A percentile compares a stretch with the other conserved stretches of the same genome.
These are phyloP conservation scores for Phrynosoma blainvillii DNA, from an alignment of 2,113 vertebrate species.

Conservation along the genomic window DNA sequence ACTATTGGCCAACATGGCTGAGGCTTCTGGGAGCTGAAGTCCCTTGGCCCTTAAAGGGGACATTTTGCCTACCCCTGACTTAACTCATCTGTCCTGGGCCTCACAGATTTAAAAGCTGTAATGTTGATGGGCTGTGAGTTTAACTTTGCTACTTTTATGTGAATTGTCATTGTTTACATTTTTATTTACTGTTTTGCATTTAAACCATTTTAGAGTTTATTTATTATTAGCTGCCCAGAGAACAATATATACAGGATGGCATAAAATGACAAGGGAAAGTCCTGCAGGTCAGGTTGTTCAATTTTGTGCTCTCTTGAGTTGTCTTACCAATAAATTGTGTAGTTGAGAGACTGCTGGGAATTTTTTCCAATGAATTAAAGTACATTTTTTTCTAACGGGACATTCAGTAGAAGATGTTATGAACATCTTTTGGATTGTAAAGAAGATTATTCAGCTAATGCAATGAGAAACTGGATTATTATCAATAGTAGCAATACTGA, in stretches of 20 bases:
- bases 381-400: neutral
- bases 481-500: neutral
- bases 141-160: neutral
- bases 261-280: neutral
- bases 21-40: no score
- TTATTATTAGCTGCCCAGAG: neutral
- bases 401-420: neutral
- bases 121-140: neutral
- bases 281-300: neutral
- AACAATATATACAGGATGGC: neutral
- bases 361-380: neutral
- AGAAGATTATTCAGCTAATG: neutral
- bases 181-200: neutral
- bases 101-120: neutral
- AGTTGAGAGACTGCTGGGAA: neutral
- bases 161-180: neutral
- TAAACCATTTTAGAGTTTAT: neutral
- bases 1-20: no score
- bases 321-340: neutral
- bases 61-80: no score
- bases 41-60: no score
- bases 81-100: neutral
- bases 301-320: neutral
- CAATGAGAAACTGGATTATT: neutral
- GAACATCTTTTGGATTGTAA: no score